These are phyloP conservation scores for Alces alces DNA, from an alignment of 2,113 vertebrate species.

Conservation along the genomic window DNA sequence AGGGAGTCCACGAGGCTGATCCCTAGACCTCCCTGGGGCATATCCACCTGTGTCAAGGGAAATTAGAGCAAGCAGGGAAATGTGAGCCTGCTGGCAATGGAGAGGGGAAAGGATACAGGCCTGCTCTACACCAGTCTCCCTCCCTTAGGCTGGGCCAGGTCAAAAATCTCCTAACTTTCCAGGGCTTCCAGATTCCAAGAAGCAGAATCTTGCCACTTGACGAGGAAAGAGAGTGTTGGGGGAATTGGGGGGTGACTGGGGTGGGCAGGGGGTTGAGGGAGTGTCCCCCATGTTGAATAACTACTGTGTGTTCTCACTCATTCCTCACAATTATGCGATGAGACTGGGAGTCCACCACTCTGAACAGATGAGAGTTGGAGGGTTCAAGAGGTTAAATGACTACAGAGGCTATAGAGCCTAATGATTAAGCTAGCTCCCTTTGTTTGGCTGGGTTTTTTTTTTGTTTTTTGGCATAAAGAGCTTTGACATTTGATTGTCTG, in stretches of 20 bases:
- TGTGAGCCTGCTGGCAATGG: constrained; percentile 45
- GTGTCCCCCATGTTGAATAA: neutral
- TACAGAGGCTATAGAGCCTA: neutral
- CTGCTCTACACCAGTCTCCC: neutral
- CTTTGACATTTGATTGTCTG: neutral
- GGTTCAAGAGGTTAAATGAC: neutral
- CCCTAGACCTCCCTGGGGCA: constrained; percentile 42
- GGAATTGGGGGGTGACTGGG: neutral
- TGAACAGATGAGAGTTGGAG: neutral
- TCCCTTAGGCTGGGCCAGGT: neutral
- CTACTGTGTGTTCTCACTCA: neutral
- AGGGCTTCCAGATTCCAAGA: constrained; percentile 15
- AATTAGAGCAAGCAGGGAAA: constrained; percentile 53
- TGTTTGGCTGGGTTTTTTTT: neutral
- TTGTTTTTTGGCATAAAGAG: neutral
- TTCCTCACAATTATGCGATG: neutral
- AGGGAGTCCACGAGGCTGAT: constrained; percentile 60
- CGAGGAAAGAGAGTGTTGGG: neutral
- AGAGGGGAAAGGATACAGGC: constrained; percentile 22
- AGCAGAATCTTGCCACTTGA: neutral
- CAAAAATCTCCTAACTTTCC: constrained; percentile 15
- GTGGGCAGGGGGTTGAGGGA: neutral
- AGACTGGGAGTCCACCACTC: neutral
- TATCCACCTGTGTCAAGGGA: constrained; percentile 26
- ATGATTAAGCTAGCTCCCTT: neutral